A percentile compares a stretch with the other conserved stretches of the same genome.
Evolutionary conservation across 2,888 invertebrate species (phyloP).

Genomic region (Lasioglossum pauxillum): DNA sequence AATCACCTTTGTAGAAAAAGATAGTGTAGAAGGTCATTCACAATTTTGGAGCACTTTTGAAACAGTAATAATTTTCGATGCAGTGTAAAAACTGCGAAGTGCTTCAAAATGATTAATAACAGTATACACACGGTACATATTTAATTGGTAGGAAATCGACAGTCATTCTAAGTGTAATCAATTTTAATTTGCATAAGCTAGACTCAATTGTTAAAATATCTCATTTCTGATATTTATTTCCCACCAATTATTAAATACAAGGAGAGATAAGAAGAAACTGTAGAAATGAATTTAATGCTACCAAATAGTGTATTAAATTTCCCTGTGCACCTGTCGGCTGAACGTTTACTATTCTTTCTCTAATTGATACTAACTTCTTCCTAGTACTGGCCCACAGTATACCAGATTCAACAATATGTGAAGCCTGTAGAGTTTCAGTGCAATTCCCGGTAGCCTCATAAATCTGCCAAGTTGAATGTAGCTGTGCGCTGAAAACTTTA

Average conservation of each 20-base stretch:
- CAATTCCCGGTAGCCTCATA: constrained; percentile 44
- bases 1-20: neutral
- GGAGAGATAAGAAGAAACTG: constrained; percentile 13
- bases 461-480: constrained; percentile 60
- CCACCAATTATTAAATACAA: neutral
- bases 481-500: constrained; percentile 53
- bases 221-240: neutral
- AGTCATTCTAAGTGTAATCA: neutral
- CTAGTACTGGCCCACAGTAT: neutral
- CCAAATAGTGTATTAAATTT: neutral
- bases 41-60: neutral
- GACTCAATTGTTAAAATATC: neutral
- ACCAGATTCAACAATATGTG: constrained; percentile 39
- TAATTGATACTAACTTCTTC: neutral
- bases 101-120: neutral
- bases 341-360: neutral
- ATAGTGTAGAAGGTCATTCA: neutral
- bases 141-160: neutral
- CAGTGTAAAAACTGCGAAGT: too few species aligned
- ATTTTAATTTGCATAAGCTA: neutral
- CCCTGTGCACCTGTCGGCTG: neutral
- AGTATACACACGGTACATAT: neutral
- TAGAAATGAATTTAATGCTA: neutral
- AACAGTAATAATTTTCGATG: neutral
- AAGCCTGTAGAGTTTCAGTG: constrained; percentile 21